A percentile compares a stretch with the other conserved stretches of the same genome.
phyloP scores from a whole-genome alignment of 2,797 vertebrate genomes.

The Sebastes matsubarae region DNA sequence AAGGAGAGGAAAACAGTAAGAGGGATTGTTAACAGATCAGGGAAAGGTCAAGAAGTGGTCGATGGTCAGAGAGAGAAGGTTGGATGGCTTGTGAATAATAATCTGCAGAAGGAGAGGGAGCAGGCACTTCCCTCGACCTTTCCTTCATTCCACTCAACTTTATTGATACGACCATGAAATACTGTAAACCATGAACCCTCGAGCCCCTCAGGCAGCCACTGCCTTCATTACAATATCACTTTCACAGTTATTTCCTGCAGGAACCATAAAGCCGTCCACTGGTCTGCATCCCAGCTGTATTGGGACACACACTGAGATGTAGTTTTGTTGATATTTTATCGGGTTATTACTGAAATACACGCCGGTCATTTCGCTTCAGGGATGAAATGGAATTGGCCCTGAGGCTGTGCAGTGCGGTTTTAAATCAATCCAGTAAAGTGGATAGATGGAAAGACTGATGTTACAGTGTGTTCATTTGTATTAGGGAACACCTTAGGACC shows the following conservation, averaged over 20 bases:
- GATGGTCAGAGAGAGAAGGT: neutral
- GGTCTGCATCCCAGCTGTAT: slow-evolving; percentile 20
- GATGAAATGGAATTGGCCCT: slow-evolving; percentile 9
- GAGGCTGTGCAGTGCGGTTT: neutral
- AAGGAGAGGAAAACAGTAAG: neutral
- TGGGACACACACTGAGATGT: slow-evolving; percentile 2
- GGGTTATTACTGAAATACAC: slow-evolving; percentile 39
- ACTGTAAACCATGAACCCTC: slow-evolving; percentile 23
- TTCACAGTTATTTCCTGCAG: slow-evolving; percentile 52
- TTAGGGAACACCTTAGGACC: neutral
- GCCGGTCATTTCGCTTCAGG: slow-evolving; percentile 15
- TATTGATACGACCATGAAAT: slow-evolving; percentile 53
- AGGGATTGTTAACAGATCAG: slow-evolving; percentile 16
- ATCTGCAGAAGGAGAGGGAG: slow-evolving; percentile 24
- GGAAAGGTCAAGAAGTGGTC: slow-evolving; percentile 23
- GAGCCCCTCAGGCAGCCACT: slow-evolving; percentile 8
- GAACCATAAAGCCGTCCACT: slow-evolving; percentile 36
- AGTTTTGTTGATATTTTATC: slow-evolving; percentile 32
- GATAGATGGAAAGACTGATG: too few species aligned
- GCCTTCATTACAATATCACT: slow-evolving; percentile 57
- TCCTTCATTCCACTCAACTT: slow-evolving; percentile 41
- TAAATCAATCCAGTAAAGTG: slow-evolving; percentile 27
- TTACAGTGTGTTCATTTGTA: neutral
- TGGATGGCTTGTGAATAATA: slow-evolving; percentile 31
- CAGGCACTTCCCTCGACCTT: neutral